A percentile compares a stretch with the other conserved stretches of the same genome.
phyloP scores from a whole-genome alignment of 2,888 invertebrate species.

The Xanthorhoe designata region DNA sequence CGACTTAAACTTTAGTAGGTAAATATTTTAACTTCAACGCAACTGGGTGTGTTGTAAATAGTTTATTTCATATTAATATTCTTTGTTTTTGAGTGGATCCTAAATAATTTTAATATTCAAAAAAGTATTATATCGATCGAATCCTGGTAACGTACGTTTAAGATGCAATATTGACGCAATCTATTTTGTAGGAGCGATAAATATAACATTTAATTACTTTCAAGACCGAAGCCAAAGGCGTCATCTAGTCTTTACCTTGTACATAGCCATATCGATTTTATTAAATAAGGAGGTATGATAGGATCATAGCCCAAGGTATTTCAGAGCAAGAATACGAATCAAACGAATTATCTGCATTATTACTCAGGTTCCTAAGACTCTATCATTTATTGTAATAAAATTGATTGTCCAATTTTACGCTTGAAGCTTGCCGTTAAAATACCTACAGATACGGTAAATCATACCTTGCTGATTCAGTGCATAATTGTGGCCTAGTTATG shows the following conservation, averaged over 20 bases:
- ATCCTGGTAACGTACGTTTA: too few relatives aligned
- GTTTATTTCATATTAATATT: too few relatives aligned
- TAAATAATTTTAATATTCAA: too few relatives aligned
- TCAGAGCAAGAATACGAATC: constrained; percentile 31
- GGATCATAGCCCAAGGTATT: constrained; percentile 15
- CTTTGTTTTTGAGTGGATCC: too few relatives aligned
- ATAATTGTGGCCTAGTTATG: constrained; percentile 47
- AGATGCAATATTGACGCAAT: not conserved
- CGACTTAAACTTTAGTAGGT: not conserved
- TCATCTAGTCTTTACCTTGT: not conserved
- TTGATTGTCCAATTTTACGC: constrained; percentile 48
- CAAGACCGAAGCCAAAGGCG: not conserved
- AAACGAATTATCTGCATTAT: constrained; percentile 33
- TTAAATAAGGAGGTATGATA: constrained; percentile 5
- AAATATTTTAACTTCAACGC: too few relatives aligned
- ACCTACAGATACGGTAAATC: constrained; percentile 43
- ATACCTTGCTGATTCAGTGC: constrained; percentile 40
- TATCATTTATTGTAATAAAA: constrained; percentile 49
- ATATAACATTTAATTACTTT: not conserved
- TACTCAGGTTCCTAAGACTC: constrained; percentile 36
- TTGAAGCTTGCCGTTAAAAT: constrained; percentile 47
- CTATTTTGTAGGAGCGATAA: not conserved
- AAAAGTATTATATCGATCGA: too few relatives aligned
- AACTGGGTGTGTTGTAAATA: too few relatives aligned
- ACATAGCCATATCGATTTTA: not conserved